phyloP scores from a whole-genome alignment of 53 echinoderm and acorn worm genomes.

The Stichopus horrens region DNA sequence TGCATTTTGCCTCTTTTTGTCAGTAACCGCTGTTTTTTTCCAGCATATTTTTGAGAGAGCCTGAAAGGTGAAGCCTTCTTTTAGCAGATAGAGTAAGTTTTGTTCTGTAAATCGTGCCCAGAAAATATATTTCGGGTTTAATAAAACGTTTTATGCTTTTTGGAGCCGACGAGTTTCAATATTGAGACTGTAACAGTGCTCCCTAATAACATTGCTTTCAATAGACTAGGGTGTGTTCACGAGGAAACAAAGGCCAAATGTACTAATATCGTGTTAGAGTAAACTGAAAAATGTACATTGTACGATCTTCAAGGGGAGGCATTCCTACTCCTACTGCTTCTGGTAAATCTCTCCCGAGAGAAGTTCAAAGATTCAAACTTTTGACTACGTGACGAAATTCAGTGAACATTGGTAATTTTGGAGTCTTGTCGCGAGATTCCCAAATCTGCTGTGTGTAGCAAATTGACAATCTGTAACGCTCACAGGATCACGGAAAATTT shows the following conservation, averaged over 20 bases:
- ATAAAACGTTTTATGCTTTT: conserved; percentile 44
- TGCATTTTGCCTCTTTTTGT: neutral
- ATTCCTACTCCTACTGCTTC: neutral
- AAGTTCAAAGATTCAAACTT: conserved; percentile 25
- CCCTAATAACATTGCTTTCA: neutral
- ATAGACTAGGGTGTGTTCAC: conserved; percentile 32
- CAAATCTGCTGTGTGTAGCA: conserved; percentile 13
- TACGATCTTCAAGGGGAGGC: neutral
- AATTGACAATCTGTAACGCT: neutral
- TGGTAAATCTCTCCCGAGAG: neutral
- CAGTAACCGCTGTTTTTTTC: neutral
- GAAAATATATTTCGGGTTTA: conserved; percentile 87
- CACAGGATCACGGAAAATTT: conserved; percentile 15
- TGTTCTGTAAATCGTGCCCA: conserved; percentile 56
- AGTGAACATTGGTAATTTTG: neutral
- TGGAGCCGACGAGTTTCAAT: conserved; percentile 6
- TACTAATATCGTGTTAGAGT: neutral
- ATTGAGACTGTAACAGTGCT: conserved; percentile 14
- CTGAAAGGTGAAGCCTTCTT: conserved; percentile 55
- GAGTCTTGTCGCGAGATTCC: neutral
- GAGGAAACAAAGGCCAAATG: conserved; percentile 35
- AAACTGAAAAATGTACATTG: neutral
- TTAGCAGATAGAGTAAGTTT: conserved; percentile 49
- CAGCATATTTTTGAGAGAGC: conserved; percentile 10
- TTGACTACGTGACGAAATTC: conserved; percentile 11